Evolutionary conservation across 2,113 vertebrate genomes (phyloP).

Genomic region (Machaerirhynchus nigripectus): DNA sequence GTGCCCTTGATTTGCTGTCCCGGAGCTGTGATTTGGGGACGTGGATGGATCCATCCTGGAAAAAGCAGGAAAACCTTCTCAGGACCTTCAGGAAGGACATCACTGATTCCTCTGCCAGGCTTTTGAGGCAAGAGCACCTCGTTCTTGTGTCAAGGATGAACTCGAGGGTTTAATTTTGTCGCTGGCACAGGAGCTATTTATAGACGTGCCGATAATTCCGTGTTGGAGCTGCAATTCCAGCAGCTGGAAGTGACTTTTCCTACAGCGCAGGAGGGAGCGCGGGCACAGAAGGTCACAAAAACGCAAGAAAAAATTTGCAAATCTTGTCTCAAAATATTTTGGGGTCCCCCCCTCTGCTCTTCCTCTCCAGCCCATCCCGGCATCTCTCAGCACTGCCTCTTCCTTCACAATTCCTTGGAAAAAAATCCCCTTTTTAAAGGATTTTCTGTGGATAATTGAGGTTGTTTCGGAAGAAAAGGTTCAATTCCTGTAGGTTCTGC

Average conservation of each 20-base stretch:
- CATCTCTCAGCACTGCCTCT: neutral
- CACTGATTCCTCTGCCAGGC: neutral
- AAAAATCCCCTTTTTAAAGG: neutral
- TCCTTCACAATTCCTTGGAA: neutral
- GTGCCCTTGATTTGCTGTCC: neutral
- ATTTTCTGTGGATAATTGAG: neutral
- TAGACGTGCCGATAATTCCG: neutral
- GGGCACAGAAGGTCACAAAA: neutral
- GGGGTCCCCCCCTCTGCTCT: neutral
- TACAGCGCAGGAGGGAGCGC: neutral
- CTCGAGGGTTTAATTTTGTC: slow-evolving; percentile 3
- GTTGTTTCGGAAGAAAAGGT: neutral
- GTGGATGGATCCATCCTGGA: fast-evolving
- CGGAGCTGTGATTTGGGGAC: fast-evolving
- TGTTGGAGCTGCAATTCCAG: neutral
- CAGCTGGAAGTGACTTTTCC: neutral
- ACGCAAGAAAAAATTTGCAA: fast-evolving
- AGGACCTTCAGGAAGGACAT: neutral
- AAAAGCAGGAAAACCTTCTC: neutral
- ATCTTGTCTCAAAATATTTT: neutral
- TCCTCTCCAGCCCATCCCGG: neutral
- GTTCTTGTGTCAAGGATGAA: neutral
- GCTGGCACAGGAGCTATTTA: slow-evolving; percentile 15
- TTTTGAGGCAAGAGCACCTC: neutral
- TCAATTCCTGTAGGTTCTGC: neutral